phyloP scores from a whole-genome alignment of 2,888 invertebrate genomes.

The Macrophya alboannulata region DNA sequence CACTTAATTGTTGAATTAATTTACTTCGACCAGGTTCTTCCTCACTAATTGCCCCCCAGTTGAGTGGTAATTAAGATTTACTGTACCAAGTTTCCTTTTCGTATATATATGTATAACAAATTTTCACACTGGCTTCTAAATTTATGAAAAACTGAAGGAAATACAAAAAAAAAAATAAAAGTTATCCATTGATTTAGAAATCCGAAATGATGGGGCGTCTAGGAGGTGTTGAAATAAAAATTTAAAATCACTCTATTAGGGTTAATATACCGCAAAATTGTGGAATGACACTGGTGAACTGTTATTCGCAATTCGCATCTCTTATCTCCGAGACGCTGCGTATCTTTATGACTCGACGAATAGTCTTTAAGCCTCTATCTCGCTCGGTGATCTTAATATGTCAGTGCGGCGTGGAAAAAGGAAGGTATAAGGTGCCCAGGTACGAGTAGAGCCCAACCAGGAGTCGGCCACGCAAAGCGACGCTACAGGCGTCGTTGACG shows the following conservation, averaged over 20 bases:
- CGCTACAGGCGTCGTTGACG: slow-evolving; percentile 25
- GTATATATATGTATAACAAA: background rate
- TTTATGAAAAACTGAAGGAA: background rate
- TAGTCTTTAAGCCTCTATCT: slow-evolving; percentile 65
- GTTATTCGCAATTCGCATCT: slow-evolving; percentile 24
- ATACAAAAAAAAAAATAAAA: background rate
- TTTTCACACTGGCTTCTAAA: background rate
- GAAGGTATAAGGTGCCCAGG: slow-evolving; percentile 21
- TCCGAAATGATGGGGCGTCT: background rate
- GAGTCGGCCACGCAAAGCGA: slow-evolving; percentile 43
- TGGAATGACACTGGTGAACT: slow-evolving; percentile 33
- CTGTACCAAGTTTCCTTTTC: background rate
- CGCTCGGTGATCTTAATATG: slow-evolving; percentile 72
- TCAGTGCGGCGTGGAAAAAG: slow-evolving; percentile 60
- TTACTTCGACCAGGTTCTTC: slow-evolving; percentile 61
- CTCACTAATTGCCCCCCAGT: slow-evolving; percentile 54
- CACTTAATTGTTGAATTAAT: slow-evolving; percentile 64
- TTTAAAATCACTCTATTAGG: slow-evolving; percentile 44
- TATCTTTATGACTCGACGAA: slow-evolving; percentile 69
- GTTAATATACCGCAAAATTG: slow-evolving; percentile 44
- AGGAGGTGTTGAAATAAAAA: background rate
- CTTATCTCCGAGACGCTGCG: slow-evolving; percentile 55
- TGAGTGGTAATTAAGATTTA: slow-evolving; percentile 49
- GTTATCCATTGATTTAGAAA: background rate
- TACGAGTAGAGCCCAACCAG: slow-evolving; percentile 10